Conservation (phyloP, 2,888 invertebrate genomes). For the Proisotoma minuta region DNA sequence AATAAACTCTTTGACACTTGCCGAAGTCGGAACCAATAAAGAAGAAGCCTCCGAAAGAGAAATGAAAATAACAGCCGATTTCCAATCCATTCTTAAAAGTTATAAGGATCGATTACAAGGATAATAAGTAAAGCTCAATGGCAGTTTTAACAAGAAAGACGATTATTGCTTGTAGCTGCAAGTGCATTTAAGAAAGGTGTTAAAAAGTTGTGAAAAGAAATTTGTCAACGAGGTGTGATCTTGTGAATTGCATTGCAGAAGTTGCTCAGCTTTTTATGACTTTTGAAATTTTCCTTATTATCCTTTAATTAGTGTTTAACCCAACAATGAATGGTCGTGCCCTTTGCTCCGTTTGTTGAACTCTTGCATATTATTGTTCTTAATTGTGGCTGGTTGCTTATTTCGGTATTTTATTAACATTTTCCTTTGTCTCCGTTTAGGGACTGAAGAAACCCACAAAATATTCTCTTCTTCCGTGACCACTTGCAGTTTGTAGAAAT, state of each 20-base stretch:
- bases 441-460: no score
- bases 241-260: neutral
- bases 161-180: neutral
- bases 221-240: constrained; percentile 15
- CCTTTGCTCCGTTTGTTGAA: neutral
- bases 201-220: neutral
- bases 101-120: neutral
- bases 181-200: neutral
- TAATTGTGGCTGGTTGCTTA: no score
- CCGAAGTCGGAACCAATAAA: neutral
- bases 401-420: no score
- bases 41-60: neutral
- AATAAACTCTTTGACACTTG: neutral
- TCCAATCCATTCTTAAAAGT: no score
- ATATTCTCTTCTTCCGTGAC: neutral
- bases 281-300: no score
- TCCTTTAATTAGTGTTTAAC: neutral
- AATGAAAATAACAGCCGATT: neutral
- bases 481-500: neutral
- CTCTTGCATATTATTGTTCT: no score
- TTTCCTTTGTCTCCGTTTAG: no score
- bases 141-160: neutral
- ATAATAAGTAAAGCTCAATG: neutral
- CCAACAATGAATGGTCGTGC: no score
- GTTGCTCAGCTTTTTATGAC: no score